A percentile compares a stretch with the other conserved stretches of the same genome.
These are phyloP conservation scores for Mirza zaza DNA, from an alignment of 2,113 vertebrate species.

Conservation along the genomic window DNA sequence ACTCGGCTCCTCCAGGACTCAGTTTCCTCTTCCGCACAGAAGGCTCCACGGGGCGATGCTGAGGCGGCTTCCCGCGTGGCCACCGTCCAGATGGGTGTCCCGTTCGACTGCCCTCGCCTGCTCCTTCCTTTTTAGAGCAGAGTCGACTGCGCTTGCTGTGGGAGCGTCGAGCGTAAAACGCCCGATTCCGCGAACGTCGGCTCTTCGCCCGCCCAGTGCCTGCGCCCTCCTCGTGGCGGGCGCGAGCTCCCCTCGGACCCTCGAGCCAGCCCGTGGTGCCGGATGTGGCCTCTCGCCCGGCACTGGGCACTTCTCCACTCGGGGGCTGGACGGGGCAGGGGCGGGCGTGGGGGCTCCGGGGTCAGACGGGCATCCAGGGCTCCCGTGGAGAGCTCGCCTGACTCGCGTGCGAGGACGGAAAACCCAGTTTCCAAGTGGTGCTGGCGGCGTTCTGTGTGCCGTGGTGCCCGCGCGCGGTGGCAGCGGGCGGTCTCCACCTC, in stretches of 20 bases:
- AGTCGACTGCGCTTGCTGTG: background rate
- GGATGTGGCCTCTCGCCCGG: no score
- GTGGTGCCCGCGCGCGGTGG: no score
- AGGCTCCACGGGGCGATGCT: fast-evolving
- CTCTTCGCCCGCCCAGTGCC: fast-evolving
- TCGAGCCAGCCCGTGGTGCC: background rate
- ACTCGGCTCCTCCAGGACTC: background rate
- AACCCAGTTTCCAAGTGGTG: no score
- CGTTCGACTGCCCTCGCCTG: fast-evolving
- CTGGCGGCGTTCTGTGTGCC: no score
- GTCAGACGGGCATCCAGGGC: no score
- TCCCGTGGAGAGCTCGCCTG: no score
- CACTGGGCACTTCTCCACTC: no score
- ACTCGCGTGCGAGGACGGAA: no score
- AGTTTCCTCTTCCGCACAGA: background rate
- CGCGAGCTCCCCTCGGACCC: background rate
- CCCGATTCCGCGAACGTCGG: background rate
- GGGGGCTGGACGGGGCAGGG: no score
- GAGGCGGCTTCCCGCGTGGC: background rate
- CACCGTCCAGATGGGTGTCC: fast-evolving
- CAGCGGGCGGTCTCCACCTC: no score
- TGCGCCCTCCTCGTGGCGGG: background rate
- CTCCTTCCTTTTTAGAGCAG: background rate
- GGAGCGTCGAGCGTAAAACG: no score
- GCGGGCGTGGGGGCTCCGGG: no score